These are phyloP conservation scores for Lasioglossum vierecki DNA, from an alignment of 2,888 invertebrate genomes.

Conservation along the genomic window DNA sequence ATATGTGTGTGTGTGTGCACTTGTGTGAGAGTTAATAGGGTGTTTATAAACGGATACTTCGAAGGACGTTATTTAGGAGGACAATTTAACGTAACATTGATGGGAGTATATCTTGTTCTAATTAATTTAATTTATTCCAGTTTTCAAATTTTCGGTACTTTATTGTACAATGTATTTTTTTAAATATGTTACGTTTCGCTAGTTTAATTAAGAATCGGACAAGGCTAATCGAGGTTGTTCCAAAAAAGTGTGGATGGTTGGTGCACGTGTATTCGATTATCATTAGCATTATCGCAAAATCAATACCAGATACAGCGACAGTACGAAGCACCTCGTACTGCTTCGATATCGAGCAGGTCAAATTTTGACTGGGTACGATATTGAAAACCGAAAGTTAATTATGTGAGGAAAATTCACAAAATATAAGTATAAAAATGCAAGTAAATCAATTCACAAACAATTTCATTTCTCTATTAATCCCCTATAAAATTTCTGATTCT, in stretches of 20 bases:
- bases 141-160: neutral
- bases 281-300: conserved; percentile 20
- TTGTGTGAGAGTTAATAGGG: conserved; percentile 19
- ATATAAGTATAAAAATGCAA: neutral
- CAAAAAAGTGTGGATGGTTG: neutral
- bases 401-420: neutral
- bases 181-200: neutral
- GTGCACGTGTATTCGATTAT: conserved; percentile 2
- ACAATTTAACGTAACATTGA: neutral
- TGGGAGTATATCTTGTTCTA: neutral
- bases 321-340: neutral
- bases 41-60: conserved; percentile 26
- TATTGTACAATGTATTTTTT: neutral
- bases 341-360: neutral
- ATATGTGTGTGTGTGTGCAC: no score
- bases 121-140: neutral
- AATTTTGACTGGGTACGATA: neutral
- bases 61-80: neutral
- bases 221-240: neutral
- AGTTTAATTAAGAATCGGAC: neutral
- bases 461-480: neutral
- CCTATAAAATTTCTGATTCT: no score
- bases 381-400: neutral
- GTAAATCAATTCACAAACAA: neutral
- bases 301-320: neutral